Percentiles rank a stretch among this genome's conserved stretches.
These are phyloP conservation scores for Phorcus lineatus DNA, from an alignment of 2,888 invertebrate species.

Conservation along the genomic window DNA sequence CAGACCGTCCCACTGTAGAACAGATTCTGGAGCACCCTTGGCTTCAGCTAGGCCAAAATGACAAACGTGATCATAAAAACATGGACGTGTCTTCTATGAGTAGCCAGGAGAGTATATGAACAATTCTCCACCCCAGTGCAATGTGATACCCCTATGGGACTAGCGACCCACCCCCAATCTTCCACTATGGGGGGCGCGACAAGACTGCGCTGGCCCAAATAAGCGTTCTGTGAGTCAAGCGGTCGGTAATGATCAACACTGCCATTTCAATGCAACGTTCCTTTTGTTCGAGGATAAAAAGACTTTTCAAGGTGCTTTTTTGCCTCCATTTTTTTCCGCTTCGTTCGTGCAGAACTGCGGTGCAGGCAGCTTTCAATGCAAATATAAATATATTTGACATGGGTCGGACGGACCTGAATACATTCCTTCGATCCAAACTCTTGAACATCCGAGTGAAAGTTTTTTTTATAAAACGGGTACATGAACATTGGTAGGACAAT, in stretches of 20 bases:
- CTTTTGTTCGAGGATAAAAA: conserved; percentile 9
- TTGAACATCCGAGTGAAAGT: not conserved
- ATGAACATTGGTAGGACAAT: not conserved
- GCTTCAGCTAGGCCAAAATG: conserved; percentile 67
- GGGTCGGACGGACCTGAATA: not conserved
- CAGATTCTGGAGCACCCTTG: conserved; percentile 79
- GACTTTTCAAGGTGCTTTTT: conserved; percentile 17
- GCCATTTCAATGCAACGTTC: conserved; percentile 65
- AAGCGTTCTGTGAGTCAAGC: not conserved
- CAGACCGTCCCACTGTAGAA: conserved; percentile 77
- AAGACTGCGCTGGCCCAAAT: not conserved
- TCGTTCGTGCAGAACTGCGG: not conserved
- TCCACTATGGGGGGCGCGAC: not conserved
- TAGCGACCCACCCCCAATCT: not conserved
- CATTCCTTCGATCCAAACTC: not conserved
- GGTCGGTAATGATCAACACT: conserved; percentile 33
- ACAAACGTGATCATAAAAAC: conserved; percentile 31
- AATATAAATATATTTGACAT: not conserved
- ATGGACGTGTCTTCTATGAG: conserved; percentile 61
- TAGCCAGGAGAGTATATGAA: conserved; percentile 66
- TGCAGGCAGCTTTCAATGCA: conserved; percentile 21
- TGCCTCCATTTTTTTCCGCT: not conserved
- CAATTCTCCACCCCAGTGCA: not conserved
- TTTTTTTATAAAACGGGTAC: conserved; percentile 1
- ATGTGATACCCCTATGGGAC: not conserved